phyloP scores from a whole-genome alignment of 2,888 invertebrate genomes.

The Polymixis lichenea region DNA sequence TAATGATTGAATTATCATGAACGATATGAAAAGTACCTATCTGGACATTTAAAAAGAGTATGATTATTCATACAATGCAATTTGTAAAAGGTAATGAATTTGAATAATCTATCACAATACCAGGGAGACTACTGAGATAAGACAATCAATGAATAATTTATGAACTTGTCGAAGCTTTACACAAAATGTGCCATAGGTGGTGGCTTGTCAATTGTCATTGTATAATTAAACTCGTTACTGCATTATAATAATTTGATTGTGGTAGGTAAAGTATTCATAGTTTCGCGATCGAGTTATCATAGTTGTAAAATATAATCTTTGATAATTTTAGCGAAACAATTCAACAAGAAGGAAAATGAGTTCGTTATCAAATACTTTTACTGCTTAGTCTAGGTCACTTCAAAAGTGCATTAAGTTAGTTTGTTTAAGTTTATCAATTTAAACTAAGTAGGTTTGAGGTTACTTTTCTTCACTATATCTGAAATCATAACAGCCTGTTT shows the following conservation, averaged over 20 bases:
- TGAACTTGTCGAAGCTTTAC: background rate
- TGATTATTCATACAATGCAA: conserved; percentile 24
- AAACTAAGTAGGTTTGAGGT: background rate
- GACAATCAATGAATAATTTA: background rate
- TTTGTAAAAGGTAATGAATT: background rate
- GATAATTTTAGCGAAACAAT: background rate
- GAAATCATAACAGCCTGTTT: background rate
- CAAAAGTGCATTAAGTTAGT: background rate
- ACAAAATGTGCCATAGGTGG: background rate
- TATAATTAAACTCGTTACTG: background rate
- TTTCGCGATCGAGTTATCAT: conserved; percentile 6
- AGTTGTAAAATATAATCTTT: conserved; percentile 12
- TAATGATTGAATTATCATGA: conserved; percentile 17
- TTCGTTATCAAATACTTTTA: background rate
- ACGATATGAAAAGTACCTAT: conserved; percentile 11
- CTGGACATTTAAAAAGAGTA: conserved; percentile 14
- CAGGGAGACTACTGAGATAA: conserved; percentile 7
- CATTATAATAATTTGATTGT: background rate
- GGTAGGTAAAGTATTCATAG: background rate
- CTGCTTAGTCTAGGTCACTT: background rate
- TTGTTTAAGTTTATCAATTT: background rate
- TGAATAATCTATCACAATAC: background rate
- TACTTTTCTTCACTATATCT: background rate
- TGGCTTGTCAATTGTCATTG: background rate
- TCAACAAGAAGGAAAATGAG: conserved; percentile 5